Evolutionary conservation across 2,797 vertebrate species (phyloP).

Genomic region (Menidia menidia): DNA sequence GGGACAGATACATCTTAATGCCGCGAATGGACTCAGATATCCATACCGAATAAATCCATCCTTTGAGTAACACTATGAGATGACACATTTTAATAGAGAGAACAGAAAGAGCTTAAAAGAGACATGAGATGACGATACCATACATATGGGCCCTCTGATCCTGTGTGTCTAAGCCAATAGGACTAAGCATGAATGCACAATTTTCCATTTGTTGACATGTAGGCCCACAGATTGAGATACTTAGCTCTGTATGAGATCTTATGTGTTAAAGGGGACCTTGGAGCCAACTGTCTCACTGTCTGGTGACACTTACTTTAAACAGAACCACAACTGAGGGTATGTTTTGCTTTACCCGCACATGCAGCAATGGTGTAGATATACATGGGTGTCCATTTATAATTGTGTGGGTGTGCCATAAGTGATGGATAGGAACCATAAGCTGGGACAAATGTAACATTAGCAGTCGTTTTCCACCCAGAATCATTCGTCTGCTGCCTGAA

Average conservation of each 20-base stretch:
- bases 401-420: constrained; percentile 21
- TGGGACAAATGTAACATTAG: constrained; percentile 27
- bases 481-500: constrained; percentile 29
- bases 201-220: constrained; percentile 16
- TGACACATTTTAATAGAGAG: constrained; percentile 59
- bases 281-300: constrained; percentile 58
- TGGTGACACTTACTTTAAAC: constrained; percentile 49
- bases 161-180: constrained; percentile 20
- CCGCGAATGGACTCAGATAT: constrained; percentile 4
- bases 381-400: constrained; percentile 5
- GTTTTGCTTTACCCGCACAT: constrained; percentile 10
- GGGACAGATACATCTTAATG: constrained; percentile 34
- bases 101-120: constrained; percentile 41
- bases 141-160: constrained; percentile 56
- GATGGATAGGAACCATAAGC: constrained; percentile 54
- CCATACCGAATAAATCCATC: constrained; percentile 40
- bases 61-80: constrained; percentile 57
- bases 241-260: constrained; percentile 33
- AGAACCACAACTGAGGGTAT: constrained; percentile 60
- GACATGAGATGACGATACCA: constrained; percentile 47
- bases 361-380: constrained; percentile 16
- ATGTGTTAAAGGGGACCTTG: constrained; percentile 62
- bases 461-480: constrained; percentile 26
- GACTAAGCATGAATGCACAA: not conserved
- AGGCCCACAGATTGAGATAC: constrained; percentile 1